Percentiles rank a stretch among this genome's conserved stretches.
These are phyloP conservation scores for Papilio dardanus DNA, from an alignment of 1,140 invertebrate genomes.

Conservation along the genomic window DNA sequence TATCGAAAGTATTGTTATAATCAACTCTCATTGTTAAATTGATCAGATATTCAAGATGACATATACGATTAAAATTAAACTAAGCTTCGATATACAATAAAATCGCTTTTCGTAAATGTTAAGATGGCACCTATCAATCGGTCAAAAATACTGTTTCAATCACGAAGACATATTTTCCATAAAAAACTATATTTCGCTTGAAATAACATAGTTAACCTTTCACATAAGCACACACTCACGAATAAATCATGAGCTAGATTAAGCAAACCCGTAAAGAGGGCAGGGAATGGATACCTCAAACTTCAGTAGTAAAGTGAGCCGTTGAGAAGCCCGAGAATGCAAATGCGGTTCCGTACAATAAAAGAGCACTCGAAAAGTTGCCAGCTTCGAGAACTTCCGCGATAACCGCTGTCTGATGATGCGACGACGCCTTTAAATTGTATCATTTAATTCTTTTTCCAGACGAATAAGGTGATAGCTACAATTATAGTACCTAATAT, in stretches of 20 bases:
- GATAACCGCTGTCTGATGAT: background rate
- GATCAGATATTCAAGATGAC: background rate
- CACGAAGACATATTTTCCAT: too few species aligned
- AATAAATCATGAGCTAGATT: background rate
- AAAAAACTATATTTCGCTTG: too few species aligned
- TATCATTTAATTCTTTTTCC: background rate
- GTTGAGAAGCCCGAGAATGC: constrained; percentile 15
- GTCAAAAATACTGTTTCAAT: too few species aligned
- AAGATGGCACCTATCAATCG: too few species aligned
- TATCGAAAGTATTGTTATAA: background rate
- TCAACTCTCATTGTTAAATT: background rate
- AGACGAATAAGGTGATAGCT: too few species aligned
- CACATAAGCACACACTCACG: background rate
- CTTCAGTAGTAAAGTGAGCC: constrained; percentile 28
- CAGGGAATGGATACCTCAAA: constrained; percentile 13
- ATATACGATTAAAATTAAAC: too few species aligned
- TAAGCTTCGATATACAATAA: too few species aligned
- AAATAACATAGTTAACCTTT: background rate
- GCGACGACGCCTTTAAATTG: background rate
- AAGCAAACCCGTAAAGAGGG: background rate
- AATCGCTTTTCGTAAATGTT: too few species aligned
- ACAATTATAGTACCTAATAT: too few species aligned
- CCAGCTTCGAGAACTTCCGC: constrained; percentile 1
- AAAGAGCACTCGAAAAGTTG: constrained; percentile 30
- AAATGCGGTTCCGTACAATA: constrained; percentile 35